Evolutionary conservation across 2,113 vertebrate genomes (phyloP), one percentile per base, ranked within the genome.

Genomic region (Callionymus lyra): DNA sequence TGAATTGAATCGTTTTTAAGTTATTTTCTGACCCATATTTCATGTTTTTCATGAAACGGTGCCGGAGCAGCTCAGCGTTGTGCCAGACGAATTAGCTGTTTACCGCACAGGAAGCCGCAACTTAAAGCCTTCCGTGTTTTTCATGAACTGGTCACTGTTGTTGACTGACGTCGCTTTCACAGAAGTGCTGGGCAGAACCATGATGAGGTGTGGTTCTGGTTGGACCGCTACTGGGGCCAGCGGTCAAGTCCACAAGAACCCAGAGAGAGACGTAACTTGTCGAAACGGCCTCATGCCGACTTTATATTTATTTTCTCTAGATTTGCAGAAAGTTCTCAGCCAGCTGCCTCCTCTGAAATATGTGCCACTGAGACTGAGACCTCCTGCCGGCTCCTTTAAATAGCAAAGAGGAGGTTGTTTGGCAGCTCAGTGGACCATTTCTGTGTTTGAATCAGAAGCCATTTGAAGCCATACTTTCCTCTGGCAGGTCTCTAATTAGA

Each of bases 391-490:
- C 38, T 43, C 38, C 38, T 66, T 54, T 42, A 65, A 74, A 77
- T 67, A 70, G 58, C 65, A 51, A 56, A 58, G 31, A 43, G 19
- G 45, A 42, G 41, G 34, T 63, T 38, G 53, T 52, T 18, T 50
- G 62, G 53, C 56, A 64, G 50, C 41, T 32, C 37, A 63, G 64
- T 49, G 58, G 18, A 27, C 34, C 63, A 68, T 41, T 38, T 38
- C 38, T 68, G 52, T 73, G 70, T 76, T 77, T 77, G 61, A 59
- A 39, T 52, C 59, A 58, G 44, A 40, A 66, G 63, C 42, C 59
- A 63, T 76, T 74, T 79, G 77, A 84, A 79, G 67, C 77, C 81
- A 68, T 79, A 70, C 59, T 78, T 76, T 66, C 63, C 61, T 50
- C 42, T 5, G 40, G 44, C 50, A 19, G 66, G 55, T 72, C 76